These are phyloP conservation scores for Cebidichthys violaceus DNA, from an alignment of 2,113 vertebrate species.

Conservation along the genomic window DNA sequence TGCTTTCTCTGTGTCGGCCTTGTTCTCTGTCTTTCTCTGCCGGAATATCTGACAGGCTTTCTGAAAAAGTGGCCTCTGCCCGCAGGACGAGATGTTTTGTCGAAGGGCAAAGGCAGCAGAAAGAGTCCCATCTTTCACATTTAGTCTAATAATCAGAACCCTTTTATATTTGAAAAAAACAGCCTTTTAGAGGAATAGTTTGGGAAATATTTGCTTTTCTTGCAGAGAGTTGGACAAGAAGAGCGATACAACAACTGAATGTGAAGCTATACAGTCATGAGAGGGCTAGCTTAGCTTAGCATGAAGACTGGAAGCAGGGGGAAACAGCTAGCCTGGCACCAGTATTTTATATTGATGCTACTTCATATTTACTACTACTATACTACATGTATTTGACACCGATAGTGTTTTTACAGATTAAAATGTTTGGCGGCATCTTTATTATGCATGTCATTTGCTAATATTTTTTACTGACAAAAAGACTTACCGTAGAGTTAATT, in stretches of 20 bases:
- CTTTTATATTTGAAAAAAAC: neutral
- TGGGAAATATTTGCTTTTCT: neutral
- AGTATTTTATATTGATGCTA: neutral
- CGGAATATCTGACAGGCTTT: conserved; percentile 68
- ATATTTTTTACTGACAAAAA: neutral
- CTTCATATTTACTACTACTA: neutral
- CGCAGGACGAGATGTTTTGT: conserved; percentile 57
- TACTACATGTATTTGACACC: neutral
- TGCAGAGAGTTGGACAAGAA: too few relatives aligned
- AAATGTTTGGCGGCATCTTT: neutral
- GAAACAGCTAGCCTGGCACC: neutral
- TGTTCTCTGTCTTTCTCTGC: conserved; percentile 69
- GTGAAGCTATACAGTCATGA: neutral
- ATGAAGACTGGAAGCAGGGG: neutral
- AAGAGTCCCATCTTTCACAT: conserved; percentile 25
- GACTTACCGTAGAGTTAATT: neutral
- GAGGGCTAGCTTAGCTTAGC: conserved; percentile 19
- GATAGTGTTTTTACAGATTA: neutral
- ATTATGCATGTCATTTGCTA: neutral
- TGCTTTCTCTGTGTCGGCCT: conserved; percentile 67
- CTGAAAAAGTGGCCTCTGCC: conserved; percentile 41
- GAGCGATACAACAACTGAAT: neutral
- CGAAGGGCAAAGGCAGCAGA: conserved; percentile 24
- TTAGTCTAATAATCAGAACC: conserved; percentile 21
- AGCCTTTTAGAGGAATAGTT: conserved; percentile 3